These are phyloP conservation scores for Rhopalosiphum nymphaeae DNA, from an alignment of 2,888 invertebrate species.

Conservation along the genomic window DNA sequence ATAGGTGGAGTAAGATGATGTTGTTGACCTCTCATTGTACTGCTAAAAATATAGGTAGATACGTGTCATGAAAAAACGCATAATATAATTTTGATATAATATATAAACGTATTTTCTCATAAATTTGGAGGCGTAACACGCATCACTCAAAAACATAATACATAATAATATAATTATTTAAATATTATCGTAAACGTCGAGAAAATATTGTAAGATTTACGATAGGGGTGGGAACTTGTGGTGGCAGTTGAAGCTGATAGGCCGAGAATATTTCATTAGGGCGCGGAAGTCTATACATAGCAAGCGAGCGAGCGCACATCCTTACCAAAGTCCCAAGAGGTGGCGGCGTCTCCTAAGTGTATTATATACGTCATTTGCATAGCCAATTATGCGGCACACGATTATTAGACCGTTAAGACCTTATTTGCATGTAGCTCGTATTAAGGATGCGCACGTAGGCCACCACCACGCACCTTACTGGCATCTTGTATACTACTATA, in stretches of 20 bases:
- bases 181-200: not conserved
- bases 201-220: not conserved
- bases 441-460: slow-evolving; percentile 55
- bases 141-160: not conserved
- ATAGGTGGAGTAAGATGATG: not conserved
- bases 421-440: slow-evolving; percentile 61
- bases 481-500: not conserved
- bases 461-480: not conserved
- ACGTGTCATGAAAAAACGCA: not conserved
- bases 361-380: slow-evolving; percentile 63
- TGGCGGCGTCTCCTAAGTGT: slow-evolving; percentile 40
- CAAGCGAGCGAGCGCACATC: not conserved
- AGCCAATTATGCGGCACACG: slow-evolving; percentile 64
- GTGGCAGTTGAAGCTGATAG: not conserved
- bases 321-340: slow-evolving; percentile 7
- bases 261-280: slow-evolving; percentile 45
- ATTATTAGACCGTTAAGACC: slow-evolving; percentile 64
- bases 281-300: not conserved
- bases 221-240: not conserved
- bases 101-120: not conserved
- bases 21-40: not conserved
- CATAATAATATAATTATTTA: not conserved
- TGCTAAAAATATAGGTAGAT: not conserved
- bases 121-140: not conserved
- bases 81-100: not conserved